These are phyloP conservation scores for Propithecus deckenii DNA, from an alignment of 2,797 vertebrate genomes.

Conservation along the genomic window DNA sequence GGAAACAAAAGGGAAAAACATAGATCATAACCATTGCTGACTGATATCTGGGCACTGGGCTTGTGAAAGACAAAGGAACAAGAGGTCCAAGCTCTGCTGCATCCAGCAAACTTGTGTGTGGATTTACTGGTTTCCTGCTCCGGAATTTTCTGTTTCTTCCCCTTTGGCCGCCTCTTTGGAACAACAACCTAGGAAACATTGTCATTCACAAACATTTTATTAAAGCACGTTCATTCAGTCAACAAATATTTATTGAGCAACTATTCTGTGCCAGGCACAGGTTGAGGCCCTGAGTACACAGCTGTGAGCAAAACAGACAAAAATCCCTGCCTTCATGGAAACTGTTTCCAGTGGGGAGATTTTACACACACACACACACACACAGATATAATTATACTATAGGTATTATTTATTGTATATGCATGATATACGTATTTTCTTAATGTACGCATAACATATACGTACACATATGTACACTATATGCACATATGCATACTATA, in stretches of 20 bases:
- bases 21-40: constrained; percentile 55
- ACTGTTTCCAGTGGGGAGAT: background rate
- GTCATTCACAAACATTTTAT: constrained; percentile 24
- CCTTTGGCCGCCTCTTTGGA: background rate
- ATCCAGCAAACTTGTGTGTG: background rate
- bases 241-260: background rate
- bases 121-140: background rate
- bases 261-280: background rate
- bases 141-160: background rate
- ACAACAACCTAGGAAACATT: background rate
- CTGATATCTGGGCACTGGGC: background rate
- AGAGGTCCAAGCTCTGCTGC: background rate
- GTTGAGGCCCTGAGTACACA: background rate
- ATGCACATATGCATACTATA: background rate
- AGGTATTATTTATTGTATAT: background rate
- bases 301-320: background rate
- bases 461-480: background rate
- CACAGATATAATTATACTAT: background rate
- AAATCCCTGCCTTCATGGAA: constrained; percentile 8
- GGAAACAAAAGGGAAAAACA: constrained; percentile 63
- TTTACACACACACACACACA: background rate
- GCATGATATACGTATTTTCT: background rate
- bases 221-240: background rate
- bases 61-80: background rate
- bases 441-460: background rate